Evolutionary conservation across 2,888 invertebrate species (phyloP).

Genomic region (Amiota mariae): DNA sequence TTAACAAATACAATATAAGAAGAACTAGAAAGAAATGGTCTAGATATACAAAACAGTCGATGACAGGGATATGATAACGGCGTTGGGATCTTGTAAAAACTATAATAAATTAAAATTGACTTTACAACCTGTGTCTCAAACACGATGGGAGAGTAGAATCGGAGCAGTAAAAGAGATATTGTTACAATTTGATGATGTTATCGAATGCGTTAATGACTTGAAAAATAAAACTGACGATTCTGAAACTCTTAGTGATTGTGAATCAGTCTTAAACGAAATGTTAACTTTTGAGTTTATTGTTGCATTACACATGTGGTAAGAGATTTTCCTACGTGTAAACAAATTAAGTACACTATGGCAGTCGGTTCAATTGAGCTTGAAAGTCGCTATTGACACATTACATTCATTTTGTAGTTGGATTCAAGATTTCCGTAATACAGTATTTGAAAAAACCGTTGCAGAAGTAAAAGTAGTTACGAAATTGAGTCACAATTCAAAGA

Average conservation of each 20-base stretch:
- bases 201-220: not conserved
- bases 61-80: too few species aligned
- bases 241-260: not conserved
- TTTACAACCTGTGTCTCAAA: not conserved
- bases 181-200: not conserved
- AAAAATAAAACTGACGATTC: not conserved
- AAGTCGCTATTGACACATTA: not conserved
- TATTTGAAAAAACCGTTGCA: not conserved
- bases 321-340: not conserved
- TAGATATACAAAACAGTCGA: too few species aligned
- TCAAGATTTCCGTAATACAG: too few species aligned
- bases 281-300: slow-evolving; percentile 1
- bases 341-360: not conserved
- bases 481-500: slow-evolving; percentile 1
- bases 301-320: not conserved
- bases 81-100: too few species aligned
- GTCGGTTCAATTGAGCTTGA: not conserved
- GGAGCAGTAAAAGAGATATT: not conserved
- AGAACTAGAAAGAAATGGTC: too few species aligned
- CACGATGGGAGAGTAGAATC: not conserved
- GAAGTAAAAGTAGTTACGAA: not conserved
- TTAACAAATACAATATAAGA: too few species aligned
- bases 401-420: not conserved
- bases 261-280: slow-evolving; percentile 1
- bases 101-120: too few species aligned